Conservation (phyloP, 2,797 vertebrate genomes). For the Alca torda region DNA sequence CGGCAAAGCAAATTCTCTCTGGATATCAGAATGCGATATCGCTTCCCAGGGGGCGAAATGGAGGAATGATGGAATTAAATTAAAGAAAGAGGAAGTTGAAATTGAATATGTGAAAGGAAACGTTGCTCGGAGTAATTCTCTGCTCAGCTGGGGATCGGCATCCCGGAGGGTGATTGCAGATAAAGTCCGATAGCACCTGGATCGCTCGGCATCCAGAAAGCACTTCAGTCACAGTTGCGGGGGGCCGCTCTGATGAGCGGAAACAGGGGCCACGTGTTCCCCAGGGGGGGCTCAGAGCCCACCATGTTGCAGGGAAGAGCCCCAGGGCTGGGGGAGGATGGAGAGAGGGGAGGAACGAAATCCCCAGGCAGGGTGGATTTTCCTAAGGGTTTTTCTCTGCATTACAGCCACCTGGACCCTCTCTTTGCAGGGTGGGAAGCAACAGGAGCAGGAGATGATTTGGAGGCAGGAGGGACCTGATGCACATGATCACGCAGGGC, state of each 20-base stretch:
- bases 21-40: background rate
- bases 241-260: background rate
- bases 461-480: background rate
- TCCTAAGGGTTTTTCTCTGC: background rate
- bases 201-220: background rate
- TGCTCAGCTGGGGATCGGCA: background rate
- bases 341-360: rapidly evolving
- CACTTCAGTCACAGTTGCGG: rapidly evolving
- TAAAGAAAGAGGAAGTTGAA: background rate
- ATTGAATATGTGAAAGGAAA: background rate
- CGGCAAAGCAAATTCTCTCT: background rate
- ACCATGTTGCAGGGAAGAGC: rapidly evolving
- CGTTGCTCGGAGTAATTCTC: background rate
- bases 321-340: background rate
- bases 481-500: background rate
- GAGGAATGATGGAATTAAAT: background rate
- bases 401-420: background rate
- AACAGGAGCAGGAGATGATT: background rate
- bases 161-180: background rate
- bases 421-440: background rate
- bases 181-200: background rate
- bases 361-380: background rate
- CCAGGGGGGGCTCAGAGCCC: background rate
- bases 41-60: background rate
- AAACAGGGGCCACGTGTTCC: rapidly evolving